phyloP scores from a whole-genome alignment of 2,113 vertebrate genomes.

The Lepisosteus osseus region DNA sequence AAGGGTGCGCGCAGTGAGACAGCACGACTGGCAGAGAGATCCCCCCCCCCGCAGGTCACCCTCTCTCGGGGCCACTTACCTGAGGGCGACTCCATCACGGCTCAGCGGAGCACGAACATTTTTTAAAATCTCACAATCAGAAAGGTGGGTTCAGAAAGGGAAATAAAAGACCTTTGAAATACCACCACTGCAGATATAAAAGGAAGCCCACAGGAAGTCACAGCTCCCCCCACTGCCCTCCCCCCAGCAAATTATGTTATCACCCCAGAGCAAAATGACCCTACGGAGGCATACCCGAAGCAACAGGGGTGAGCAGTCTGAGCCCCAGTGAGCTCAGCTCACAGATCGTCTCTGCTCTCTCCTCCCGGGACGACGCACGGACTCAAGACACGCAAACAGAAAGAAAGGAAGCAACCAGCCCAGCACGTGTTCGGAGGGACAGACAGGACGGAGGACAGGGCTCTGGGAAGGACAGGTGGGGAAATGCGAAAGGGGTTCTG shows the following conservation, averaged over 20 bases:
- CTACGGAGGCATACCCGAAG: not conserved
- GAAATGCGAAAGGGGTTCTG: constrained; percentile 2
- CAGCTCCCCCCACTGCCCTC: not conserved
- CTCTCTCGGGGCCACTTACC: not conserved
- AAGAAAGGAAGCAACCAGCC: not conserved
- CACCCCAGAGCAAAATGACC: not conserved
- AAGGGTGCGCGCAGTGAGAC: not conserved
- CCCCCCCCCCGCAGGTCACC: not conserved
- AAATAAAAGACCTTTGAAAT: no score
- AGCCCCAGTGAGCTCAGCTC: not conserved
- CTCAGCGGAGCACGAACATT: not conserved
- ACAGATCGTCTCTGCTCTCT: not conserved
- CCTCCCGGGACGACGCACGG: constrained; percentile 9
- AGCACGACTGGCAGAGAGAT: not conserved
- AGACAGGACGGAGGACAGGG: constrained; percentile 20
- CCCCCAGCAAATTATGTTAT: not conserved
- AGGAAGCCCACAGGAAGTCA: no score
- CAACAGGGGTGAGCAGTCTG: not conserved
- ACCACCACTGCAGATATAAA: no score
- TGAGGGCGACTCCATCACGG: not conserved
- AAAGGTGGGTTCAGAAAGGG: no score
- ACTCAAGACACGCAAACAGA: constrained; percentile 39
- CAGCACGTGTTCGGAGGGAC: constrained; percentile 22
- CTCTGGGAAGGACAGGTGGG: constrained; percentile 10
- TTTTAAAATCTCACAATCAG: no score